phyloP scores from a whole-genome alignment of 2,797 vertebrate species.

The Phrynocephalus forsythii region DNA sequence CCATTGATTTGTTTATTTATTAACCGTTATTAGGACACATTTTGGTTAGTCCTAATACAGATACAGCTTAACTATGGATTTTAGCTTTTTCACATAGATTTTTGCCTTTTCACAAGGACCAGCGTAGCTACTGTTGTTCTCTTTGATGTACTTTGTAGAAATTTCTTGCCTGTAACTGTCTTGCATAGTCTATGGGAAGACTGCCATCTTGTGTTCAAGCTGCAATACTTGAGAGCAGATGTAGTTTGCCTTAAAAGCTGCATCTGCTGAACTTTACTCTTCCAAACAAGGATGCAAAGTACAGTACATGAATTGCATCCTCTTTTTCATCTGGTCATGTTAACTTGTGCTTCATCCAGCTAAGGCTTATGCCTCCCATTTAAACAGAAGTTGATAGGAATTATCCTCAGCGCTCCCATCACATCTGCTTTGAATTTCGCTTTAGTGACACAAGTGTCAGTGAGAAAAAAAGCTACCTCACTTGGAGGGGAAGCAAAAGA shows the following conservation, averaged over 20 bases:
- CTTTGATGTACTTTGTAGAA: background rate
- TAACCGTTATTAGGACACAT: background rate
- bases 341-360: background rate
- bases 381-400: background rate
- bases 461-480: background rate
- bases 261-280: too few species aligned
- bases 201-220: constrained; percentile 70
- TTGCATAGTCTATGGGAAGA: constrained; percentile 67
- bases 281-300: too few species aligned
- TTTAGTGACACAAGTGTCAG: background rate
- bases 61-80: background rate
- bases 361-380: background rate
- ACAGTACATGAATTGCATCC: too few species aligned
- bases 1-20: background rate
- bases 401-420: background rate
- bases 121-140: background rate
- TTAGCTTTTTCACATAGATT: background rate
- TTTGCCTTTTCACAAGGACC: background rate
- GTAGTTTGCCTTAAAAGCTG: background rate
- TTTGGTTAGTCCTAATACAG: background rate
- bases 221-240: background rate
- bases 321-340: too few species aligned
- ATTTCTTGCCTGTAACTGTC: background rate
- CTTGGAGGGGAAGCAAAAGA: background rate
- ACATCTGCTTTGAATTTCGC: background rate